Percentiles rank a stretch among this genome's conserved stretches.
These are phyloP conservation scores for Rhinogobius similis DNA, from an alignment of 2,113 vertebrate species.

Conservation along the genomic window DNA sequence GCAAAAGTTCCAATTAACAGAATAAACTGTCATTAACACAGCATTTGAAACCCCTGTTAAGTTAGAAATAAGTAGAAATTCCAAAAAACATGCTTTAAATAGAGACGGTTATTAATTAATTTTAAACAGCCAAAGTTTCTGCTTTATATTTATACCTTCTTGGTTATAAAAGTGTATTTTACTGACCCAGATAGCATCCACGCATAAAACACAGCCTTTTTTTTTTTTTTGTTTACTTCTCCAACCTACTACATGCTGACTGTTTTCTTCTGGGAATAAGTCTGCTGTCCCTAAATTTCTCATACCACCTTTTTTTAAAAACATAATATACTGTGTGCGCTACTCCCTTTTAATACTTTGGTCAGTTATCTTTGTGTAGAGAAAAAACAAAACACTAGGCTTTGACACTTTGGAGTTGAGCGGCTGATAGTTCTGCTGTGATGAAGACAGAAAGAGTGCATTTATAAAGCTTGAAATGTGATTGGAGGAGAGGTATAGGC, in stretches of 20 bases:
- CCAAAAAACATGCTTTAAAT: neutral
- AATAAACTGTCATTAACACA: neutral
- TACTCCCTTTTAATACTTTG: neutral
- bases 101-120: neutral
- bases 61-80: too few relatives aligned
- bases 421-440: neutral
- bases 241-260: neutral
- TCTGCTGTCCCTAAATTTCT: slow-evolving; percentile 1
- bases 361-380: neutral
- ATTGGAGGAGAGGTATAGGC: neutral
- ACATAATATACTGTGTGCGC: neutral
- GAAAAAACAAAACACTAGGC: neutral
- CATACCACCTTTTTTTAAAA: neutral
- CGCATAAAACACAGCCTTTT: neutral
- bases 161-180: neutral
- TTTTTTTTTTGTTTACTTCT: slow-evolving; percentile 10
- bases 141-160: neutral
- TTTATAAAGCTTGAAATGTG: neutral
- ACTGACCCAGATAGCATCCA: neutral
- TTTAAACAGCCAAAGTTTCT: neutral
- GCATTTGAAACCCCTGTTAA: too few relatives aligned
- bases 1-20: too few relatives aligned
- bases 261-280: slow-evolving; percentile 3
- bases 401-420: neutral
- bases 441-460: neutral